phyloP scores from a whole-genome alignment of 2,888 invertebrate species.

The Tromatobia lineatoria region DNA sequence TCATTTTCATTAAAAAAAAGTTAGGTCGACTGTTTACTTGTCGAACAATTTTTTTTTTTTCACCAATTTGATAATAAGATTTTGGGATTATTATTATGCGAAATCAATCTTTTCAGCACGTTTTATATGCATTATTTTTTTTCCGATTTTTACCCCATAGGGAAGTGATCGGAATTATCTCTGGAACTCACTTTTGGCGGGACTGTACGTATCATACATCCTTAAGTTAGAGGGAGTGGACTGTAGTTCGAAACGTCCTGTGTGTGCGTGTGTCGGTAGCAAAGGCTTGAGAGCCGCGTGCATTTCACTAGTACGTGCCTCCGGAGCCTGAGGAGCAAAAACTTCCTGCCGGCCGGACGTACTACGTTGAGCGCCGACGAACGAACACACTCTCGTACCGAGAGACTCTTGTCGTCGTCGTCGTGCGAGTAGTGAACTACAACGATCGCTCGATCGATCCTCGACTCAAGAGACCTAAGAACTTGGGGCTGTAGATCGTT shows the following conservation, averaged over 20 bases:
- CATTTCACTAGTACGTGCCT: conserved; percentile 40
- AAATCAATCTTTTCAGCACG: too few species aligned
- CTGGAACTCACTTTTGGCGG: too few species aligned
- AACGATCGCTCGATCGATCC: conserved; percentile 28
- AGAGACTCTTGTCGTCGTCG: conserved; percentile 22
- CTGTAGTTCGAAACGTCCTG: too few species aligned
- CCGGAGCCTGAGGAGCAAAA: conserved; percentile 53
- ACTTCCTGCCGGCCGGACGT: conserved; percentile 62
- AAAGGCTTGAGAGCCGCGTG: conserved; percentile 28
- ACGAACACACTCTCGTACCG: conserved; percentile 37
- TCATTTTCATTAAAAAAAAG: too few species aligned
- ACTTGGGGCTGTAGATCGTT: conserved; percentile 15
- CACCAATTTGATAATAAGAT: too few species aligned
- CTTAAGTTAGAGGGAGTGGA: neutral
- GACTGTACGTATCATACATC: too few species aligned
- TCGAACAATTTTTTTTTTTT: too few species aligned
- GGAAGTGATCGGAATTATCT: too few species aligned
- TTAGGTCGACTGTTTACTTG: too few species aligned
- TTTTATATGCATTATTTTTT: too few species aligned
- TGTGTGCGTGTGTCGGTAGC: conserved; percentile 15
- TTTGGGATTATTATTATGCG: too few species aligned
- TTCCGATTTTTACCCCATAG: too few species aligned
- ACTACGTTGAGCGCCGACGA: conserved; percentile 44
- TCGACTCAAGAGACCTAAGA: conserved; percentile 15
- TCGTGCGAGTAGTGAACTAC: conserved; percentile 21